Conservation (phyloP, 2,113 vertebrate species). For the Cromileptes altivelis region DNA sequence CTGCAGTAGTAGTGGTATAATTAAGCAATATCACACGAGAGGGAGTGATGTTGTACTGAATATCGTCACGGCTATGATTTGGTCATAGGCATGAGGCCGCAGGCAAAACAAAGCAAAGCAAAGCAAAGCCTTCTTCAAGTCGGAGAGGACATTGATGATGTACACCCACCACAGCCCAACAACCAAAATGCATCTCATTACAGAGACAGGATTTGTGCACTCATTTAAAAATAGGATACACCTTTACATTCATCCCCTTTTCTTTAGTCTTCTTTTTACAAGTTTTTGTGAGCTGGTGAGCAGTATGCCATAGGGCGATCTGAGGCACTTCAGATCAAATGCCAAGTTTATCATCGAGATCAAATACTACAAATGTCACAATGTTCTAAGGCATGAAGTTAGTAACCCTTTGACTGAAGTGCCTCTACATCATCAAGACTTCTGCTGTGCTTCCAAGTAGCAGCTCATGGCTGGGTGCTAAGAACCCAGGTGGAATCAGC, state of each 20-base stretch:
- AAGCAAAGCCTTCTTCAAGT: too few relatives aligned
- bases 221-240: background rate
- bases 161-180: background rate
- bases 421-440: background rate
- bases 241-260: too few relatives aligned
- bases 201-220: too few relatives aligned
- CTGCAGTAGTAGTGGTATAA: too few relatives aligned
- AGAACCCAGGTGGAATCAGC: background rate
- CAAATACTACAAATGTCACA: background rate
- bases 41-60: too few relatives aligned
- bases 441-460: background rate
- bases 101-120: too few relatives aligned
- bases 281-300: background rate
- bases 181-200: background rate
- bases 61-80: too few relatives aligned
- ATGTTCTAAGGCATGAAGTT: background rate
- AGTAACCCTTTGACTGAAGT: background rate
- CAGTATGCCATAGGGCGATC: background rate
- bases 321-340: background rate
- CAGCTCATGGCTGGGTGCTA: background rate
- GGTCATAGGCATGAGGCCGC: too few relatives aligned
- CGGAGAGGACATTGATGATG: too few relatives aligned
- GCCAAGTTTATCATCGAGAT: background rate
- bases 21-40: too few relatives aligned
- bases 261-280: background rate